Evolutionary conservation across 1,140 invertebrate species (phyloP), one percentile per base, ranked within the genome.

Genomic region (Ditylenchus dipsaci): DNA sequence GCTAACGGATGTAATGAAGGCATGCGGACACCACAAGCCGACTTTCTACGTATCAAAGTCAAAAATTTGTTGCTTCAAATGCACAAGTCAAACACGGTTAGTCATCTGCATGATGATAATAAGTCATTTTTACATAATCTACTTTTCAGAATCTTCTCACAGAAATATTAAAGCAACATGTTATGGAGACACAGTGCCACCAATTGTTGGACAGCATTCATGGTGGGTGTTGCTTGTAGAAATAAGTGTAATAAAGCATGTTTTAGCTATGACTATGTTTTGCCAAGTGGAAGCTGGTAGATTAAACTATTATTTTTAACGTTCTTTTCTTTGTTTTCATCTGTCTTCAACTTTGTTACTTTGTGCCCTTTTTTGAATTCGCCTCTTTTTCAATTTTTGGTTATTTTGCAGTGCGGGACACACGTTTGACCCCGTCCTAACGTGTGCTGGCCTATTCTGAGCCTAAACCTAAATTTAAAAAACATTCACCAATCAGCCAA

Each of bases 141-240:
- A 11, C 33, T 38, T 38, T 38, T 38, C 33, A 75, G 58, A 73
- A 76, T 15, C 67, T 79, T 59, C 91, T 92, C 38, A 86, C 87
- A 47, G 80, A 78, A 45, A 93, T 90, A 71, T 84, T 97, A 17
- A 87, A 88, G 67, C 87, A 89, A 53, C 89, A 92, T 84, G 89
- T 95, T 0, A 88, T 88, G 58, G 87, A 87, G 3, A 88, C 90
- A 33, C 87, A 90, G 0, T 84, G 96, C 23, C 85, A 88, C 1
- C 91, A 93, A 62, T 88, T 95, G 13, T 83, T 98, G 1, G 93
- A 97, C 78, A 91, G 95, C 79, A 90, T 97, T 56, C 95, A 99
- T 84, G 88, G 49, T 53, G 3, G n/a, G 49, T 53, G 3, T 3
- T 21, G 23, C 23, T 53, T 53, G 49, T 19, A 7, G 3, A 7